Conservation (phyloP, 2,797 vertebrate genomes). For the Hydrolagus colliei region DNA sequence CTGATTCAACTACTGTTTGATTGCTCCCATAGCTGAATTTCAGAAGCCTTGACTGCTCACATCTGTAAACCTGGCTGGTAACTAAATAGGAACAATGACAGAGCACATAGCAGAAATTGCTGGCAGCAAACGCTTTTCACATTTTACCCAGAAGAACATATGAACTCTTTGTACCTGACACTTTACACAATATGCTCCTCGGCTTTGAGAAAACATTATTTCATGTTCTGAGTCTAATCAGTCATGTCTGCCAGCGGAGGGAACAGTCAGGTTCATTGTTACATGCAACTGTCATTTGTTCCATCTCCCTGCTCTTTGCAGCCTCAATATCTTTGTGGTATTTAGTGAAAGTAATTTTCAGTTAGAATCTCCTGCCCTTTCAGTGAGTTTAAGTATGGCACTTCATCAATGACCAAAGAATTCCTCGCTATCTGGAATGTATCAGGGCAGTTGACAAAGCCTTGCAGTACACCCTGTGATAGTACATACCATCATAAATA, state of each 20-base stretch:
- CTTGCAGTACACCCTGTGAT: constrained; percentile 75
- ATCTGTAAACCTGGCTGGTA: constrained; percentile 35
- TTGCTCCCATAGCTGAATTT: constrained; percentile 14
- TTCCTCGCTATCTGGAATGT: constrained; percentile 86
- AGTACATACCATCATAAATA: constrained; percentile 98
- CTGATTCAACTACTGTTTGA: constrained; percentile 7
- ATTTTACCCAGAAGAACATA: constrained; percentile 51
- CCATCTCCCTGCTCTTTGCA: constrained; percentile 63
- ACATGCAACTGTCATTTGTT: constrained; percentile 71
- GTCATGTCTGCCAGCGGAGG: constrained; percentile 58
- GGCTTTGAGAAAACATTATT: constrained; percentile 65
- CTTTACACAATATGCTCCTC: constrained; percentile 59
- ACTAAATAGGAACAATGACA: constrained; percentile 34
- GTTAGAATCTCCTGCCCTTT: constrained; percentile 83
- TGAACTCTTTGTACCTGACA: constrained; percentile 54
- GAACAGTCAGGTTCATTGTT: constrained; percentile 72
- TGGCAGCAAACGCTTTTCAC: constrained; percentile 43
- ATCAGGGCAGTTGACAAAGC: constrained; percentile 95
- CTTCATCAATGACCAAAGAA: constrained; percentile 93
- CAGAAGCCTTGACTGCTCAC: constrained; percentile 3
- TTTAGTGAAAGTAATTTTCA: constrained; percentile 91
- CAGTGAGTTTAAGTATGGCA: constrained; percentile 78
- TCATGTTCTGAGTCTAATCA: constrained; percentile 66
- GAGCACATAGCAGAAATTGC: constrained; percentile 37
- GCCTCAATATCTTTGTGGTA: constrained; percentile 75